Percentiles rank a stretch among this genome's conserved stretches.
These are phyloP conservation scores for Numenius phaeopus DNA, from an alignment of 2,797 vertebrate species.

Conservation along the genomic window DNA sequence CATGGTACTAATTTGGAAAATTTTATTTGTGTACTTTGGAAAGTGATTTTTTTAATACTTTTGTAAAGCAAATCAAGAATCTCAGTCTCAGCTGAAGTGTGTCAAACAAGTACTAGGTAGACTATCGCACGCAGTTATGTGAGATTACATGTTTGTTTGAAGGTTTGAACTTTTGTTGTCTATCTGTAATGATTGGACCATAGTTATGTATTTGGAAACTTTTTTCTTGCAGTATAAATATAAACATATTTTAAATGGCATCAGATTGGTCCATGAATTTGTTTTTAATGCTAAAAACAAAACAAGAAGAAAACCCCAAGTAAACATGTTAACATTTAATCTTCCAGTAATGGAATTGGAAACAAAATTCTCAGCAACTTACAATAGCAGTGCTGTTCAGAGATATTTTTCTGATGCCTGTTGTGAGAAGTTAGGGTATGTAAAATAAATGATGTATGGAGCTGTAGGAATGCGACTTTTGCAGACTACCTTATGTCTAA, in stretches of 20 bases:
- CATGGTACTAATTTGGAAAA: background rate
- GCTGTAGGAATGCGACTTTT: conserved; percentile 96
- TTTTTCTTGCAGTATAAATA: conserved; percentile 33
- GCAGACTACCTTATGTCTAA: conserved; percentile 98
- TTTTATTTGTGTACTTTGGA: background rate
- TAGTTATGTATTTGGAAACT: conserved; percentile 21
- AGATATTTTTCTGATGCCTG: conserved; percentile 92
- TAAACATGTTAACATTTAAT: conserved; percentile 83
- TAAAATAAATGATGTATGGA: conserved; percentile 99
- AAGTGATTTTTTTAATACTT: background rate
- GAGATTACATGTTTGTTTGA: background rate
- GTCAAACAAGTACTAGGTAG: background rate
- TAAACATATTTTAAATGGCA: conserved; percentile 48
- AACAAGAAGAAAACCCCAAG: conserved; percentile 64
- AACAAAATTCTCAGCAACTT: conserved; percentile 82
- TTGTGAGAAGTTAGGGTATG: conserved; percentile 98
- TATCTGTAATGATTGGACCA: background rate
- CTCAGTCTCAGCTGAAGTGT: background rate
- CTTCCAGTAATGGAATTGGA: conserved; percentile 78
- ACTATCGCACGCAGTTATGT: background rate
- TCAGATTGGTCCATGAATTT: conserved; percentile 72
- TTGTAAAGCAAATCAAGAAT: background rate
- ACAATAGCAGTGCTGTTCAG: conserved; percentile 72
- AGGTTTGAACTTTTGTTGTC: conserved; percentile 33
- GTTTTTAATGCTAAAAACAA: conserved; percentile 75